Percentiles rank a stretch among this genome's conserved stretches.
phyloP scores from a whole-genome alignment of 2,888 invertebrate genomes.

The Desoria tigrina region DNA sequence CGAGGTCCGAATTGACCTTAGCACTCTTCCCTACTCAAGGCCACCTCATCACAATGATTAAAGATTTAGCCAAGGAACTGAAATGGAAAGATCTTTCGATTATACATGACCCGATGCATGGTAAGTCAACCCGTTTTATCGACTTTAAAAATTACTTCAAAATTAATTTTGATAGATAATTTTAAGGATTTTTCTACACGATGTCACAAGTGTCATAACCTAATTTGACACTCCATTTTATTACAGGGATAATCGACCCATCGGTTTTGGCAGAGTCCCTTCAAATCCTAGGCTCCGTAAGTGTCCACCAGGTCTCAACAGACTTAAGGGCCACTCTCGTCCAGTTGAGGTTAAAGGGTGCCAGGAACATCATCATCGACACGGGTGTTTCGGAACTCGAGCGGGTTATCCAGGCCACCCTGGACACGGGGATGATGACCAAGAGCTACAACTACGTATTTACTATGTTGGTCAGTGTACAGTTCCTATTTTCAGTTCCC shows the following conservation, averaged over 20 bases:
- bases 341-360: conserved; percentile 49
- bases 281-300: conserved; percentile 47
- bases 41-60: conserved; percentile 45
- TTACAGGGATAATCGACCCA: conserved; percentile 49
- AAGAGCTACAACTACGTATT: conserved; percentile 52
- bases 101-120: conserved; percentile 50
- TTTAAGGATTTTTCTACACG: background rate
- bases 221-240: conserved; percentile 6
- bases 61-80: conserved; percentile 47
- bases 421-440: conserved; percentile 53
- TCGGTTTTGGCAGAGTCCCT: conserved; percentile 48
- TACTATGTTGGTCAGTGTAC: conserved; percentile 50
- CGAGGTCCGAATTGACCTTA: conserved; percentile 37
- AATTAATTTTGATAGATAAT: background rate
- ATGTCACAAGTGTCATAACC: no score
- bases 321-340: conserved; percentile 50
- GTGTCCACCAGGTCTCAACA: conserved; percentile 44
- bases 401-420: conserved; percentile 50
- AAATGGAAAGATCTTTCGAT: conserved; percentile 51
- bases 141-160: background rate
- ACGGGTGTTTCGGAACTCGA: conserved; percentile 48
- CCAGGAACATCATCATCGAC: conserved; percentile 51
- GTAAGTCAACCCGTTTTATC: conserved; percentile 19
- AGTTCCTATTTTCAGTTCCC: background rate
- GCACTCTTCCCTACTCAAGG: conserved; percentile 50